Evolutionary conservation across 2,797 vertebrate genomes (phyloP).

Genomic region (Premnoplex brunnescens): DNA sequence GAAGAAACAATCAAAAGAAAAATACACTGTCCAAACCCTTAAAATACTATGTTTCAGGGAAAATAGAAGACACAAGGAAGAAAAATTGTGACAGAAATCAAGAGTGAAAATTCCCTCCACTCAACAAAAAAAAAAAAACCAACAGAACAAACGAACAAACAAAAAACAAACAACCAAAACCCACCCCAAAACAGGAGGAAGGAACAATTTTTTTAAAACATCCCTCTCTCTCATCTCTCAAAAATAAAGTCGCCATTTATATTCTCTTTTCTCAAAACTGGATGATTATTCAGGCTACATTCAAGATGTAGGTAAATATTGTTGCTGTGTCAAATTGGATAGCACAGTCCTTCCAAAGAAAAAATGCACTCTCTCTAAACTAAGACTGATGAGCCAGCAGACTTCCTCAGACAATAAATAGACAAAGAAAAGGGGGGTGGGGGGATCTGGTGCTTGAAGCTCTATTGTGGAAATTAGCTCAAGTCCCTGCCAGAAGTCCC

Average conservation of each 20-base stretch:
- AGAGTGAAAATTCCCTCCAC: background rate
- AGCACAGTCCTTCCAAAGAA: background rate
- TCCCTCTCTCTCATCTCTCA: background rate
- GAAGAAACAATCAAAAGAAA: background rate
- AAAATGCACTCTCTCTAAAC: background rate
- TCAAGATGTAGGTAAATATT: background rate
- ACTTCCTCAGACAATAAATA: background rate
- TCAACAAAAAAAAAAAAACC: background rate
- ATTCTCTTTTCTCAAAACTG: background rate
- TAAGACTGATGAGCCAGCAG: background rate
- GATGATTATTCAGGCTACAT: background rate
- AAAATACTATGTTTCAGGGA: background rate
- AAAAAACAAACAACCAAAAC: background rate
- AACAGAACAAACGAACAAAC: no score
- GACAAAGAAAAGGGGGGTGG: rapidly evolving
- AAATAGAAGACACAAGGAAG: background rate
- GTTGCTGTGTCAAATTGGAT: background rate
- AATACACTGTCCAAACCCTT: background rate
- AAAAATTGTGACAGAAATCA: background rate
- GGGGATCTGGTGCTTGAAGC: background rate
- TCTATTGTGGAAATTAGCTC: background rate
- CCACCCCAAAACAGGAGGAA: background rate
- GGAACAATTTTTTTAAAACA: background rate
- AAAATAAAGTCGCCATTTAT: background rate
- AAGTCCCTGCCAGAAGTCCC: background rate